Evolutionary conservation across 2,888 invertebrate genomes (phyloP), one percentile per base, ranked within the genome.

Genomic region (Netelia melanura): DNA sequence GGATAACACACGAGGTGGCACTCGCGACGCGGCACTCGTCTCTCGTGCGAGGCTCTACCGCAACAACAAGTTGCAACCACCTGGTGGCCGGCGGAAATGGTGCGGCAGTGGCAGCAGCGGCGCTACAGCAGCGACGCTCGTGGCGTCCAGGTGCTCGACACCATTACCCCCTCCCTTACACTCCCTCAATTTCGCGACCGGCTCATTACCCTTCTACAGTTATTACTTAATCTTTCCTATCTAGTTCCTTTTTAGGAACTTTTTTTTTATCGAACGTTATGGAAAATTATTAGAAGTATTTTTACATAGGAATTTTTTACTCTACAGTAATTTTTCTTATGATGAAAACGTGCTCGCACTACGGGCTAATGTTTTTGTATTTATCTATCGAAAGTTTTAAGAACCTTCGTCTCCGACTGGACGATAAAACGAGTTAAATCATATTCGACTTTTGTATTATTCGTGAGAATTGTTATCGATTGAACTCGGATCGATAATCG

Each of bases 41-140:
- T 77, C 65, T 82, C 81, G 87, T 85, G 87, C 87, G 87, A 44
- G 44, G 67, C 48, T 78, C 88, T 87, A 85, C 86, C 88, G 89
- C 90, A 89, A 92, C 90, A 91, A 91, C 92, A 92, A 92, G 92
- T 92, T 91, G 92, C 89, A 92, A 90, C 91, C 92, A 92, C 92
- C 92, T 92, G 92, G 91, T 90, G 89, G 86, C 87, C 81, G 84
- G 77, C 84, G 84, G 84, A 84, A 84, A 84, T 84, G 87, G 87
- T 87, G 87, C 88, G 21, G 17, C 83, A 81, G 84, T 72, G 77
- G 76, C 76, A 44, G 17, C 83, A 81, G 84, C 81, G 77, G 76
- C 76, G 70, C 70, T 68, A 68, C 62, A 76, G 64, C 81, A 64
- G 64, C 56, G 81, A 72, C 91, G 90, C 91, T 89, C 89, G 90